phyloP scores from a whole-genome alignment of 2,797 vertebrate genomes.

The Megaceryle alcyon region DNA sequence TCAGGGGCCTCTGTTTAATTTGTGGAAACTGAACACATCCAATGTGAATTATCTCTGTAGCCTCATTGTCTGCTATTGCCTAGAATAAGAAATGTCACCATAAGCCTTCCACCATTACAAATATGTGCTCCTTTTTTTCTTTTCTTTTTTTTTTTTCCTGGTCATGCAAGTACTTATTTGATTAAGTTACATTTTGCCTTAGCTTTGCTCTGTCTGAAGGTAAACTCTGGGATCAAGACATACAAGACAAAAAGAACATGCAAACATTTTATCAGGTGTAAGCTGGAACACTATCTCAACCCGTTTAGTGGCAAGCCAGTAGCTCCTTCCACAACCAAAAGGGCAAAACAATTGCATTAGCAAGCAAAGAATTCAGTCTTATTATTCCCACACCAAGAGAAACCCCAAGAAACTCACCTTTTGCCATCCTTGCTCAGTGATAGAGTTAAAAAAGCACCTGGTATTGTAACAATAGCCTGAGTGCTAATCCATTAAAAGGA shows the following conservation, averaged over 20 bases:
- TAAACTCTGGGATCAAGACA: neutral
- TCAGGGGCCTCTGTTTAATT: neutral
- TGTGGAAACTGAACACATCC: neutral
- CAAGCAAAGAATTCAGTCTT: neutral
- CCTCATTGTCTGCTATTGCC: neutral
- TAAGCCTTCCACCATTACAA: neutral
- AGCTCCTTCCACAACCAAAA: neutral
- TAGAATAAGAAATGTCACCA: neutral
- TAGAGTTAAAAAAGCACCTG: neutral
- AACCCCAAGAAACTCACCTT: neutral
- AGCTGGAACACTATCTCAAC: neutral
- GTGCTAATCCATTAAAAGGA: neutral
- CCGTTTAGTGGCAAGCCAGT: fast-evolving
- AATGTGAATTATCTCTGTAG: neutral
- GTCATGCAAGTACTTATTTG: neutral
- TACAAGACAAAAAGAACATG: neutral
- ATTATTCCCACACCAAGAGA: neutral
- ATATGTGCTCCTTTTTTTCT: neutral
- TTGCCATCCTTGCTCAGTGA: neutral
- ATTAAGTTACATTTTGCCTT: neutral
- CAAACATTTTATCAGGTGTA: neutral
- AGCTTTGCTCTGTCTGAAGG: neutral
- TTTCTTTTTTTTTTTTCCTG: neutral
- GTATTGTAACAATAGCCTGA: neutral
- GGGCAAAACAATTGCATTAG: neutral